Conservation (phyloP, 2,797 vertebrate genomes). For the Babyrousa celebensis region DNA sequence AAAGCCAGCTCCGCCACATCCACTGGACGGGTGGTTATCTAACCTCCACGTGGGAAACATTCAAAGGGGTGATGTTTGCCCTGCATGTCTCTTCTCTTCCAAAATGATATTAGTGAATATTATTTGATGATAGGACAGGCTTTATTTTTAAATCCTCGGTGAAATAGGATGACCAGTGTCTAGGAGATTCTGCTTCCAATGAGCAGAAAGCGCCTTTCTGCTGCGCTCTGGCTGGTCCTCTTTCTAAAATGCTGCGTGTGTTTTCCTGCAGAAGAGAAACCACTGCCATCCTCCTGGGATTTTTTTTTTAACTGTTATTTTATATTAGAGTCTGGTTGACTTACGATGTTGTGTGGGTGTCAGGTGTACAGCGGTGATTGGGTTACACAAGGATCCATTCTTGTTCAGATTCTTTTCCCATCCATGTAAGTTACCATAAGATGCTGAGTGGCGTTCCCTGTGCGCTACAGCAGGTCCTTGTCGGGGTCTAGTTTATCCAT, state of each 20-base stretch:
- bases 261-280: not conserved
- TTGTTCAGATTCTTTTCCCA: too few relatives aligned
- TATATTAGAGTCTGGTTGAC: too few relatives aligned
- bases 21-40: rapidly evolving
- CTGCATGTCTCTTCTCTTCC: not conserved
- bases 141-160: not conserved
- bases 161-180: not conserved
- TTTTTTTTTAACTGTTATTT: too few relatives aligned
- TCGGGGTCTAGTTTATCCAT: too few relatives aligned
- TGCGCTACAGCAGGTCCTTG: too few relatives aligned
- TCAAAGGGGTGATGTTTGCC: not conserved
- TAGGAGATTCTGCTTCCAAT: not conserved
- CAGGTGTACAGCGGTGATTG: too few relatives aligned
- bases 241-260: rapidly evolving
- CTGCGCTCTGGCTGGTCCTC: not conserved
- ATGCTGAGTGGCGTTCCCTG: too few relatives aligned
- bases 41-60: rapidly evolving
- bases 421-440: too few relatives aligned
- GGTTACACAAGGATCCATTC: too few relatives aligned
- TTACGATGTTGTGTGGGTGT: too few relatives aligned
- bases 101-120: not conserved
- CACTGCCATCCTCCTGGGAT: too few relatives aligned
- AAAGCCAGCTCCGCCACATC: not conserved
- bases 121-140: not conserved
- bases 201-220: not conserved